Base-by-base conservation (phyloP, 1,140 invertebrate species). In the Drosophila obscura region DNA sequence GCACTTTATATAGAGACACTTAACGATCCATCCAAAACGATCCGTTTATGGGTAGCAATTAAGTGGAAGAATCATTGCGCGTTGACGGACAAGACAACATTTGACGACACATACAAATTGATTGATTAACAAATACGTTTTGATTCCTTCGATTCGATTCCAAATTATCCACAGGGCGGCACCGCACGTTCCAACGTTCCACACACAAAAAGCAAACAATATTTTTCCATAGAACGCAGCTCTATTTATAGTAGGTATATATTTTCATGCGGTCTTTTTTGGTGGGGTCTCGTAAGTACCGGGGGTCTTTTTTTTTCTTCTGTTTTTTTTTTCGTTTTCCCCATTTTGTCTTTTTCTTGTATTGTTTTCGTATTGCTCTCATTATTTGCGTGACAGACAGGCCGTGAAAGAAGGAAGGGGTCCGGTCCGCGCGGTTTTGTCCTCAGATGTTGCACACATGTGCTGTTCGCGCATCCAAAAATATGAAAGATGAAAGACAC, bases 101-200 rank as follows among this genome's bases (percentile, higher is more conserved):
- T 65, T 65, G 66, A 41, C 72, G 58, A 76, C 81, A 56, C 72
- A 85, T 84, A 84, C 80, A 84, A 84, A 84, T 85, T 72, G 80
- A 67, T 85, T 85, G 80, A 84, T 84, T 84, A 84, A 77, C 64
- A 73, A 56, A 39, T 39, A 5, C 4, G 35, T 13, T 39, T 39
- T 39, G 35, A 39, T 39, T 39, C 35, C 35, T 1, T 3, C 6
- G 15, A 52, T 45, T 49, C 45, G 51, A 57, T 64, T 50, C 53
- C 66, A 52, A 58, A 49, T 1, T 6, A 28, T 28, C 11, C 4
- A 39, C 31, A 35, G 31, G 9, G 31, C 9, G 31, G 19, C 19
- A 19, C 19, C 19, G 19, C 31, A 35, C 35, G 35, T 39, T 39
- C 35, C 35, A 39, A 1, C 31, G 31, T 11, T 13, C 35, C 11